Conservation (phyloP, 2,113 vertebrate species). For the Lophura nycthemera region DNA sequence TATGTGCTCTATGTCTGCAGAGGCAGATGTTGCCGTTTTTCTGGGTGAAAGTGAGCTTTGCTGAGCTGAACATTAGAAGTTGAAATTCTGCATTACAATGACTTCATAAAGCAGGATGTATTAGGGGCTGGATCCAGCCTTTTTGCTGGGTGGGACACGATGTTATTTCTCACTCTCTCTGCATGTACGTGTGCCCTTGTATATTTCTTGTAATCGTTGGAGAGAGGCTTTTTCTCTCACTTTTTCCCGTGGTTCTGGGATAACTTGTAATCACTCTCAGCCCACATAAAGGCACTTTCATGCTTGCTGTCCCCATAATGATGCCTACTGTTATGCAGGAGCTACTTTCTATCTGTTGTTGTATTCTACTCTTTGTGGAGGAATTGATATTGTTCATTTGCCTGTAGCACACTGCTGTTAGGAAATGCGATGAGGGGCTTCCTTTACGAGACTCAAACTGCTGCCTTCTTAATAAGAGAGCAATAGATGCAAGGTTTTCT, state of each 20-base stretch:
- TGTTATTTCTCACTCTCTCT: background rate
- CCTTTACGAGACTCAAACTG: background rate
- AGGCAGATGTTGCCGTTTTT: background rate
- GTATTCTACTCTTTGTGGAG: background rate
- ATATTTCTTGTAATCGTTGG: background rate
- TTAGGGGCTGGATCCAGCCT: background rate
- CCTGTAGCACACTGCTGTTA: background rate
- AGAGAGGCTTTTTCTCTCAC: background rate
- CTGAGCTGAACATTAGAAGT: background rate
- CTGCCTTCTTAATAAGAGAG: background rate
- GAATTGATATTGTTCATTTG: background rate
- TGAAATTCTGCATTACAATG: background rate
- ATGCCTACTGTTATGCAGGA: slow-evolving; percentile 17
- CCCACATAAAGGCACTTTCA: background rate
- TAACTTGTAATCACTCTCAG: background rate
- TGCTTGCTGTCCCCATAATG: background rate
- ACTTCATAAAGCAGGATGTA: background rate
- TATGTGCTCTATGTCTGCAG: background rate
- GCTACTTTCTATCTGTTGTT: background rate
- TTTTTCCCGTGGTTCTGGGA: background rate
- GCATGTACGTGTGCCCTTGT: background rate
- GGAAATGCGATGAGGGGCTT: background rate
- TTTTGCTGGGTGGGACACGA: background rate
- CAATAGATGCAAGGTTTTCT: background rate
- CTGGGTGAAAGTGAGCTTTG: background rate